These are phyloP conservation scores for Drosophila cracens DNA, from an alignment of 2,888 invertebrate genomes.

Conservation along the genomic window DNA sequence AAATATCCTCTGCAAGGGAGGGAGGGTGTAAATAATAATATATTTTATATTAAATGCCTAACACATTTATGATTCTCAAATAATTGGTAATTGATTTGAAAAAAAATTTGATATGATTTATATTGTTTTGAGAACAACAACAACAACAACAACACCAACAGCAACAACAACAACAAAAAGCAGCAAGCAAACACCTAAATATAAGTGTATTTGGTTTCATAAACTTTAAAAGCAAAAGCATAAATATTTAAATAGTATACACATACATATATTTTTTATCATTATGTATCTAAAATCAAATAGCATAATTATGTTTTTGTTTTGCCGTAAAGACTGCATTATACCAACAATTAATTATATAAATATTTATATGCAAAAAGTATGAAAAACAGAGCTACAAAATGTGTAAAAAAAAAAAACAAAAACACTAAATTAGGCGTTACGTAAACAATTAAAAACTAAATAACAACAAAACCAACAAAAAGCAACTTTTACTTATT, in stretches of 20 bases:
- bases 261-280: conserved; percentile 69
- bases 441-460: conserved; percentile 28
- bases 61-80: conserved; percentile 7
- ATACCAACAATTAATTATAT: conserved; percentile 82
- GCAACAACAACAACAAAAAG: conserved; percentile 10
- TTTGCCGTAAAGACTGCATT: conserved; percentile 85
- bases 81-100: conserved; percentile 4
- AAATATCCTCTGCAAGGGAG: neutral
- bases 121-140: conserved; percentile 15
- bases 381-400: conserved; percentile 44
- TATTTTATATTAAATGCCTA: conserved; percentile 3
- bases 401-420: conserved; percentile 33
- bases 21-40: neutral
- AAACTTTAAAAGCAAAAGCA: conserved; percentile 61
- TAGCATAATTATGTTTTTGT: conserved; percentile 79
- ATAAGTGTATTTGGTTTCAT: conserved; percentile 74
- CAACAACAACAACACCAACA: neutral
- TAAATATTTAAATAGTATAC: conserved; percentile 66
- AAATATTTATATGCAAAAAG: conserved; percentile 44
- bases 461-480: conserved; percentile 31
- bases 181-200: conserved; percentile 52
- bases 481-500: conserved; percentile 59
- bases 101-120: conserved; percentile 1
- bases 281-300: conserved; percentile 72
- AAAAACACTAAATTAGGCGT: conserved; percentile 30